Percentiles rank a stretch among this genome's conserved stretches.
Conservation (phyloP, 2,888 invertebrate genomes). For the Agonopterix arenella region DNA sequence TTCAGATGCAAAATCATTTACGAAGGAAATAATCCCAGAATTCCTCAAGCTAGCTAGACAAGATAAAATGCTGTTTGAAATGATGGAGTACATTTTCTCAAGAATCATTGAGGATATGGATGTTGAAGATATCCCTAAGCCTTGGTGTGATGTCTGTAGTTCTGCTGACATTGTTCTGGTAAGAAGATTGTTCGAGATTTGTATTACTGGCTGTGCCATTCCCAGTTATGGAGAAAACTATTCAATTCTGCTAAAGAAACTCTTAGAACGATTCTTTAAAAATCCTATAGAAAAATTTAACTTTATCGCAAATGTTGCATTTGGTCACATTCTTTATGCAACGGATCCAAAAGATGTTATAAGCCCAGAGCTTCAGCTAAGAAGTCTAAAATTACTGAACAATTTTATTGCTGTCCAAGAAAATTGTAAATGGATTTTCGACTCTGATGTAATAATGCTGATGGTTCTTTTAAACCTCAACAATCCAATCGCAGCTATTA, state of each 20-base stretch:
- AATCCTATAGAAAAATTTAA: constrained; percentile 64
- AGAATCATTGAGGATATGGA: constrained; percentile 67
- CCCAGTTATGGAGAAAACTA: constrained; percentile 51
- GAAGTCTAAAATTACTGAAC: constrained; percentile 60
- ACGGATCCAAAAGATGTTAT: constrained; percentile 57
- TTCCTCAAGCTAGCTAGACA: constrained; percentile 47
- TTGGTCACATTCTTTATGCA: constrained; percentile 62
- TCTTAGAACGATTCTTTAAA: constrained; percentile 62
- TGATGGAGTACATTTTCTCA: constrained; percentile 72
- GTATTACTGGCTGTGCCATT: constrained; percentile 64
- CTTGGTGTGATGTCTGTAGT: constrained; percentile 61
- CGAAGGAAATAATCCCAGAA: constrained; percentile 40
- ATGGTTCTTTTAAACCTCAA: constrained; percentile 75
- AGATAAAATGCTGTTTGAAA: constrained; percentile 72
- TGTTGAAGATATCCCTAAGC: constrained; percentile 46
- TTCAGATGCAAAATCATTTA: constrained; percentile 37
- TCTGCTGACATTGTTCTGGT: constrained; percentile 52
- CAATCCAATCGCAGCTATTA: constrained; percentile 70
- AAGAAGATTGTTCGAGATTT: constrained; percentile 61
- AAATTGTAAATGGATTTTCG: constrained; percentile 46
- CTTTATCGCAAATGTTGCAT: constrained; percentile 76
- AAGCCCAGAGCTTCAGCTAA: constrained; percentile 67
- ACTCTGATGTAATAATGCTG: constrained; percentile 66
- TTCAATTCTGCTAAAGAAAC: constrained; percentile 51
- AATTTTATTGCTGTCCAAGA: constrained; percentile 42